Base-by-base conservation (phyloP, 2,888 invertebrate species). In the Brachypalpus laphriformis region DNA sequence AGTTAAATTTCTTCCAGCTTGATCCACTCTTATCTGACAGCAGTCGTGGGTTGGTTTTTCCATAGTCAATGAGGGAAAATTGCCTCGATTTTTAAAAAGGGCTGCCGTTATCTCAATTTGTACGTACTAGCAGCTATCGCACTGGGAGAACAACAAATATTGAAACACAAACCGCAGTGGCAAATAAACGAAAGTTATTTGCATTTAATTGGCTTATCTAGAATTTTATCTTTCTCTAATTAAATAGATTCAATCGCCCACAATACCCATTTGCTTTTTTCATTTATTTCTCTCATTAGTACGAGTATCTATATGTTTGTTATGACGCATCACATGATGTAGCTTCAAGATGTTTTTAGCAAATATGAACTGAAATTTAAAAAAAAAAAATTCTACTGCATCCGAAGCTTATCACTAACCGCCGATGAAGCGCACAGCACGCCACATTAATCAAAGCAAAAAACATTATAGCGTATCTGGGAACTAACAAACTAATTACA, bases 171-270 rank as follows among this genome's bases (percentile, higher is more conserved):
- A 22, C 20, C n/a, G 5, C 54, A 54, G 42, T 45, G 5, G 54
- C 22, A 25, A 63, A 22, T 28, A 37, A 74, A 16, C 54, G 54
- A 22, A 57, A 56, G 63, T 63, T 75, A 34, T 63, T 75, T 56
- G 65, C 45, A 45, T 45, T 22, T 37, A 16, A 45, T 16, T 56
- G 34, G 31, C 70, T 71, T 57, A 71, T 71, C 70, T 42, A n/a
- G 11, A 28, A n/a, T 54, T 45, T 56, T 45, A 45, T 56, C 42
- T 28, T 45, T 57, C 31, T 8, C 34, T 47, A 57, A 56, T 57
- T 47, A 71, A 56, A 47, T 47, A 42, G 14, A 34, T 57, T 71
- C 34, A 9, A 70, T 45, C 40, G 54, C 42, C 40, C 40, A 45
- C 18, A 25, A 42, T 1, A 22, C 9, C 25, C 28, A 16, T 0